Percentiles rank a stretch among this genome's conserved stretches.
phyloP scores from a whole-genome alignment of 2,888 invertebrate genomes.

The Trichogramma dendrolimi region DNA sequence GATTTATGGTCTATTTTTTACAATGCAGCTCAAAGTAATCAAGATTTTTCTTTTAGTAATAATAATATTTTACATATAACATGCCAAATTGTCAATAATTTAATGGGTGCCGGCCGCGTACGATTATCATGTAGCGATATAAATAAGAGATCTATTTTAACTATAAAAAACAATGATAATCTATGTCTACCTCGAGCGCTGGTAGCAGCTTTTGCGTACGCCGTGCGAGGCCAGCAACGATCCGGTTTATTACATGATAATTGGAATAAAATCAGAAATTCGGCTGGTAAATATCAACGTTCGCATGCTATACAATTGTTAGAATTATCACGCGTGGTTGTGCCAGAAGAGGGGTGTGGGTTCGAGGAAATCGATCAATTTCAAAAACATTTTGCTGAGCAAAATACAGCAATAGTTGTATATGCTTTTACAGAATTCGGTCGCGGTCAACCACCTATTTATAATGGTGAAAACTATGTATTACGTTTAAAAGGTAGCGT shows the following conservation, averaged over 20 bases:
- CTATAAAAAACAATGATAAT: conserved; percentile 14
- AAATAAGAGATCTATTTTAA: conserved; percentile 11
- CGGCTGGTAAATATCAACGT: neutral
- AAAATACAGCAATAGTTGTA: conserved; percentile 12
- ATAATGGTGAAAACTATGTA: conserved; percentile 2
- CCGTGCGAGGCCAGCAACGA: conserved; percentile 7
- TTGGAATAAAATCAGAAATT: conserved; percentile 7
- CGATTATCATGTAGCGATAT: neutral
- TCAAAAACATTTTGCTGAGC: conserved; percentile 11
- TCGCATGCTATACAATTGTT: neutral
- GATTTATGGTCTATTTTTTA: too few species aligned
- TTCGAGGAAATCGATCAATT: conserved; percentile 4
- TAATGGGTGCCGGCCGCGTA: neutral
- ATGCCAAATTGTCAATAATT: neutral
- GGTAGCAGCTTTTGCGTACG: conserved; percentile 7
- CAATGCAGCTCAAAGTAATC: too few species aligned
- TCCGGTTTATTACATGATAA: conserved; percentile 1
- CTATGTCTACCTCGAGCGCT: conserved; percentile 19
- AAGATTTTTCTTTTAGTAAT: too few species aligned
- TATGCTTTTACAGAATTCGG: conserved; percentile 8
- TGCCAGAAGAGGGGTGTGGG: neutral
- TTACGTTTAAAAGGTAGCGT: neutral
- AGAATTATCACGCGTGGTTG: neutral
- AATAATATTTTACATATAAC: too few species aligned
- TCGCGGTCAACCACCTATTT: neutral